Percentiles rank a stretch among this genome's conserved stretches.
These are phyloP conservation scores for Ceyx cyanopectus DNA, from an alignment of 2,113 vertebrate genomes.

Conservation along the genomic window DNA sequence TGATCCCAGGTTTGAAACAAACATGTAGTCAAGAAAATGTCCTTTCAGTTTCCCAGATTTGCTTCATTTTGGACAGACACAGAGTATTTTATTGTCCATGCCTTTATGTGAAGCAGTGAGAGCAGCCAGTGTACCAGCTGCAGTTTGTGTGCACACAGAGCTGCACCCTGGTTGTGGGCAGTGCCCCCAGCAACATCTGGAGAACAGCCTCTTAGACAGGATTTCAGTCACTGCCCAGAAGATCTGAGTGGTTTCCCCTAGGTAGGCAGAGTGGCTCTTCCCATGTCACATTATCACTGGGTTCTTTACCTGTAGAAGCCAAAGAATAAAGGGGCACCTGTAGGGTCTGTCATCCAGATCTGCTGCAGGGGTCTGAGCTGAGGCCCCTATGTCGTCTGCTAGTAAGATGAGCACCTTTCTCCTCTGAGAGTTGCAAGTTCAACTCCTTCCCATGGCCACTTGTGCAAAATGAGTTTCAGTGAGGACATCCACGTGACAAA, in stretches of 20 bases:
- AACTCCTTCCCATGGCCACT: not conserved
- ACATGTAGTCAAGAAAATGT: not conserved
- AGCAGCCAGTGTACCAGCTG: not conserved
- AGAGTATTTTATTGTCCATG: not conserved
- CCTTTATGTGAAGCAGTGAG: not conserved
- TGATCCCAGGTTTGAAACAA: not conserved
- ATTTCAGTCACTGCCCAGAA: not conserved
- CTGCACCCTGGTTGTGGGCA: not conserved
- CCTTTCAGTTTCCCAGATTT: not conserved
- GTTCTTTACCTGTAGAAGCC: not conserved
- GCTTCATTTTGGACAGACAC: not conserved
- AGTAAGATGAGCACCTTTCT: not conserved
- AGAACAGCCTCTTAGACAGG: not conserved
- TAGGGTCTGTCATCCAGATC: not conserved
- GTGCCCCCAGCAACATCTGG: not conserved
- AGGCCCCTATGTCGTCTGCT: not conserved
- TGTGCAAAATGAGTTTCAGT: not conserved
- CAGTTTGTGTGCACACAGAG: accelerated
- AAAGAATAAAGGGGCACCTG: not conserved
- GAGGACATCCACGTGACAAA: not conserved
- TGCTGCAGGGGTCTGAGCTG: not conserved
- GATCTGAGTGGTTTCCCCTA: not conserved
- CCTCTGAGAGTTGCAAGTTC: not conserved
- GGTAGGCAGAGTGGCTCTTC: not conserved
- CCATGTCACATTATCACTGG: no score